Base-by-base conservation (phyloP, 2,888 invertebrate species). In the Aphodius sticticus region DNA sequence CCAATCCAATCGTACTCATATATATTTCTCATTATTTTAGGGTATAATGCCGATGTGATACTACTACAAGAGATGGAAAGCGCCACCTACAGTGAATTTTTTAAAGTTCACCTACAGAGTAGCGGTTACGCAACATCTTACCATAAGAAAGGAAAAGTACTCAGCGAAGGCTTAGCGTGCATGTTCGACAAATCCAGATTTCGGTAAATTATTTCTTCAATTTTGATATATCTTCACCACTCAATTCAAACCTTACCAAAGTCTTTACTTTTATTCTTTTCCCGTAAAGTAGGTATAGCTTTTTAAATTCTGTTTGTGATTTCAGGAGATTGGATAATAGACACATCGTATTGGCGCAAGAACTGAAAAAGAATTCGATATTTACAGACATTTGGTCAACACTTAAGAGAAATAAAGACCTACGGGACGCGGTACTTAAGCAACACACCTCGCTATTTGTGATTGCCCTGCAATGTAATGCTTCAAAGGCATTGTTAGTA, bases 41-140 rank as follows among this genome's bases (percentile, higher is more conserved):
- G 96, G 36, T 99, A 97, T 87, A 95, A 98, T 90, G 93, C 94
- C 26, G 99, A 99, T 88, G 90, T 99, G 76, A 90, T 97, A 78
- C 98, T 98, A 85, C 90, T 99, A 16, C 99, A 99, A 92, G 99
- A 99, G 92, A 96, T 98, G 0, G 99, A 99, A 87, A 3, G 70
- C 14, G 69, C 69, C 5, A 38, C 77, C 12, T 81, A 76, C 69
- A 7, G 76, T 38, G 70, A 91, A 81, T 95, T 95, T 86, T 90
- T 98, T 35, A 85, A 87, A 69, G 92, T 93, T 9, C 89, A 93
- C 36, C 88, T 98, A 14, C 86, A 89, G 35, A 86, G 88, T 3
- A 85, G 91, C 72, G 92, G 92, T 3, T 92, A 93, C 81, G 87
- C 90, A 74, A 93, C 96, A 16, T 84, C 92, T 81, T 94, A 93